Evolutionary conservation across 1,140 invertebrate genomes (phyloP), one percentile per base, ranked within the genome.

Genomic region (Cydia strobilella): DNA sequence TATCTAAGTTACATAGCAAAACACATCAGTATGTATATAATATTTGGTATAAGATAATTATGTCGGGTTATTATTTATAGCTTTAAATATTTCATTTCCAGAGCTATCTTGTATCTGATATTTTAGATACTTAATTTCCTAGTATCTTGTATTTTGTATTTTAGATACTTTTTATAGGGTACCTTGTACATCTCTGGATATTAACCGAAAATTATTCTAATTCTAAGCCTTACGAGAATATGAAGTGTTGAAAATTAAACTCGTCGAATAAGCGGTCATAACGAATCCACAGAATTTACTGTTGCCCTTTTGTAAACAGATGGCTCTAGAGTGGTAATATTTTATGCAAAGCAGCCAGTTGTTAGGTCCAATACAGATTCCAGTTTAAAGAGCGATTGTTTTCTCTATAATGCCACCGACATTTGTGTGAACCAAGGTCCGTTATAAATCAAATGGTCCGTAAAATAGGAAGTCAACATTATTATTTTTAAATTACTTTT

Each of bases 261-360:
- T 23, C 62, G 23, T 4, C 62, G n/a, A 15, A n/a, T 54, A 54
- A 54, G n/a, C 7, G 12, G 62, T 27, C 62, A 63, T 27, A 63
- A 63, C 62, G 62, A 27, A 63, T 20, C 25, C 62, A 63, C 62
- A 63, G 23, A 23, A 23, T 23, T 63, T n/a, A 35, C 15, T 65
- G 62, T 31, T 65, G 27, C 25, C 23, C 63, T 65, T 65, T 65
- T 65, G 63, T 66, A 66, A 66, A 66, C 63, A 66, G 63, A 31
- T 66, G 63, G 63, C 63, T 31, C 4, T 66, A 35, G 63, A 66
- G 63, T 66, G 63, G 63, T 27, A 31, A 66, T 66, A 66, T 66
- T 66, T 66, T 66, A 66, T 66, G 63, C 25, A 66, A 13, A 66
- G 10, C 63, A 66, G n/a, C 20, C 62, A 63, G 62, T 25, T 63